These are phyloP conservation scores for Aphelinus atriplicis DNA, from an alignment of 1,140 invertebrate genomes.

Conservation along the genomic window DNA sequence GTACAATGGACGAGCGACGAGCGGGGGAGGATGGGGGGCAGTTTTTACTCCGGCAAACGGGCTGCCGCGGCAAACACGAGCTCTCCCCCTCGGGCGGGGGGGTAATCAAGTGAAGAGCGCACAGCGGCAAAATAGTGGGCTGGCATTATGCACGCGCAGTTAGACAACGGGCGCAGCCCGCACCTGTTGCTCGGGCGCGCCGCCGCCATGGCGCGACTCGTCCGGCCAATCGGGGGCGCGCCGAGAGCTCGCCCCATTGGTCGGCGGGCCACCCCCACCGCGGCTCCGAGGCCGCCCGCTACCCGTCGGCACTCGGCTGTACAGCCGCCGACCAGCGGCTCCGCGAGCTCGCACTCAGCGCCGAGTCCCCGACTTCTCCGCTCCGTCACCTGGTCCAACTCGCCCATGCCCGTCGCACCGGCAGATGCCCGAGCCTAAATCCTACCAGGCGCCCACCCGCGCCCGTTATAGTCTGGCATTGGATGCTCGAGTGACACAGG, in stretches of 20 bases:
- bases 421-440: neutral
- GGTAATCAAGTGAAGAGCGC: too few relatives aligned
- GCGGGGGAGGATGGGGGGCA: too few relatives aligned
- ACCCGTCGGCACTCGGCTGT: neutral
- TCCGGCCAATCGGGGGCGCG: neutral
- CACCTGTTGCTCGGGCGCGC: constrained; percentile 24
- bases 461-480: too few relatives aligned
- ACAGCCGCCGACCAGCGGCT: neutral
- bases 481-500: too few relatives aligned
- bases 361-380: neutral
- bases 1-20: too few relatives aligned
- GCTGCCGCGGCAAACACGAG: too few relatives aligned
- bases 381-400: too few relatives aligned
- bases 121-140: too few relatives aligned
- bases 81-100: too few relatives aligned
- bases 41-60: too few relatives aligned
- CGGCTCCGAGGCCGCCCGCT: neutral
- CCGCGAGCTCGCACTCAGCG: neutral
- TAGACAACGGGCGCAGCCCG: constrained; percentile 2
- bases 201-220: constrained; percentile 1
- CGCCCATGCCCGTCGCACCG: neutral
- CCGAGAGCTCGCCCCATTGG: constrained; percentile 12
- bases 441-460: neutral
- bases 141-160: neutral
- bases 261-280: neutral